Conservation (phyloP, 2,888 invertebrate species). For the Meliscaeva auricollis region DNA sequence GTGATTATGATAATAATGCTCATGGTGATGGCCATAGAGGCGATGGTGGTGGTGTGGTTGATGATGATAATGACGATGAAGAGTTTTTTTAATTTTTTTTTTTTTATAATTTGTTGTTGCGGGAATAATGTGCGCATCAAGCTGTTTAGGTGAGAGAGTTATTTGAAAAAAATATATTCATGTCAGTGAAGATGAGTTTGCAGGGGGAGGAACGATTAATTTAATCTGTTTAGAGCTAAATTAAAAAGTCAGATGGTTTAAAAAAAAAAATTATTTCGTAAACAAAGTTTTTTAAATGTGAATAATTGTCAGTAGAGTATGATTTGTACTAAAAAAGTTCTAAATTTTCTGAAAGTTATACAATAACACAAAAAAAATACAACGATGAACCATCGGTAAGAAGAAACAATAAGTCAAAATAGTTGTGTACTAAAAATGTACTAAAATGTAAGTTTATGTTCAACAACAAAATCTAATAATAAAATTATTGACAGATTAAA, state of each 20-base stretch:
- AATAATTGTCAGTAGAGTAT: too few species aligned
- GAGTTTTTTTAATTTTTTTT: conserved; percentile 11
- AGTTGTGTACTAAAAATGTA: background rate
- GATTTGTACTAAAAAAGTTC: too few species aligned
- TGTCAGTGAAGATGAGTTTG: background rate
- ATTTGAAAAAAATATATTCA: conserved; percentile 31
- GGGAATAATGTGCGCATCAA: conserved; percentile 3
- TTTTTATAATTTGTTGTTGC: conserved; percentile 11
- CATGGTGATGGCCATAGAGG: background rate
- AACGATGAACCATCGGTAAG: too few species aligned
- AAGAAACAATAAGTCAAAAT: too few species aligned
- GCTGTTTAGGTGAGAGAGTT: conserved; percentile 39
- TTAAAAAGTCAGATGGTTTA: too few species aligned
- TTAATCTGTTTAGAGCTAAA: background rate
- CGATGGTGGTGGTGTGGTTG: conserved; percentile 46
- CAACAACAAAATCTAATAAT: too few species aligned
- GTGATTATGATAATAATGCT: conserved; percentile 37
- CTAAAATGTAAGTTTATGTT: background rate
- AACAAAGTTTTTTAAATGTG: too few species aligned
- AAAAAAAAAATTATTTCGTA: too few species aligned
- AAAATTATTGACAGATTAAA: too few species aligned
- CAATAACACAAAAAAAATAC: too few species aligned
- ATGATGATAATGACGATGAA: conserved; percentile 51
- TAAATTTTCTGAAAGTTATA: too few species aligned
- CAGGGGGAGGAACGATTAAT: background rate